Conservation (phyloP, 2,888 invertebrate species). For the Hyles lineata region DNA sequence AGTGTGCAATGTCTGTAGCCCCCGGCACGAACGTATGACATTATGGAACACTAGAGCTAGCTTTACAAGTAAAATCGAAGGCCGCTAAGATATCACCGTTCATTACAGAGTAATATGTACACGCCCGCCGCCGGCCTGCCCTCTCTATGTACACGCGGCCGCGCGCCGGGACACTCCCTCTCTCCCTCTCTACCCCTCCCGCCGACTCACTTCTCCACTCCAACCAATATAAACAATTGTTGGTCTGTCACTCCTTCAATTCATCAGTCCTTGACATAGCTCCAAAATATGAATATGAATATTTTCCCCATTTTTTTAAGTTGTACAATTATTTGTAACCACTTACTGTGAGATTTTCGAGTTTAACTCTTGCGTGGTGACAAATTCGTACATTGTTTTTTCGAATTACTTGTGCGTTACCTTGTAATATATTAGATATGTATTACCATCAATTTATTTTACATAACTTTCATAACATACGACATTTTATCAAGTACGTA, state of each 20-base stretch:
- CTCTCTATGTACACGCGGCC: conserved; percentile 65
- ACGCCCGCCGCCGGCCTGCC: conserved; percentile 47
- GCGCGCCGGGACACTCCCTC: conserved; percentile 31
- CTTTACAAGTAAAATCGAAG: conserved; percentile 84
- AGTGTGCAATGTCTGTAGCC: conserved; percentile 60
- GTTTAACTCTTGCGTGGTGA: too few relatives aligned
- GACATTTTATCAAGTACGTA: too few relatives aligned
- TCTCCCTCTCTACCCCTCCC: neutral
- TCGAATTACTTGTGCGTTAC: too few relatives aligned
- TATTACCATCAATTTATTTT: too few relatives aligned
- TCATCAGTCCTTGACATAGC: neutral
- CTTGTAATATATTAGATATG: too few relatives aligned
- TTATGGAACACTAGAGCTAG: conserved; percentile 75
- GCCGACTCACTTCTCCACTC: conserved; percentile 8
- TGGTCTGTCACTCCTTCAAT: neutral
- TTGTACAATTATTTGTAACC: too few relatives aligned
- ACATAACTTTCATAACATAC: too few relatives aligned
- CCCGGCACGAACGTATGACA: conserved; percentile 58
- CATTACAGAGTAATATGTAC: conserved; percentile 80
- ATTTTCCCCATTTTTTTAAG: too few relatives aligned
- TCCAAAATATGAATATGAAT: neutral
- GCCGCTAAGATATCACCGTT: conserved; percentile 85
- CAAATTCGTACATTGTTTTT: too few relatives aligned
- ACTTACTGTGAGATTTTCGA: too few relatives aligned
- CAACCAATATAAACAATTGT: conserved; percentile 19